Percentiles rank a stretch among this genome's conserved stretches.
phyloP scores from a whole-genome alignment of 2,888 invertebrate genomes.

The Periphyllus acericola region DNA sequence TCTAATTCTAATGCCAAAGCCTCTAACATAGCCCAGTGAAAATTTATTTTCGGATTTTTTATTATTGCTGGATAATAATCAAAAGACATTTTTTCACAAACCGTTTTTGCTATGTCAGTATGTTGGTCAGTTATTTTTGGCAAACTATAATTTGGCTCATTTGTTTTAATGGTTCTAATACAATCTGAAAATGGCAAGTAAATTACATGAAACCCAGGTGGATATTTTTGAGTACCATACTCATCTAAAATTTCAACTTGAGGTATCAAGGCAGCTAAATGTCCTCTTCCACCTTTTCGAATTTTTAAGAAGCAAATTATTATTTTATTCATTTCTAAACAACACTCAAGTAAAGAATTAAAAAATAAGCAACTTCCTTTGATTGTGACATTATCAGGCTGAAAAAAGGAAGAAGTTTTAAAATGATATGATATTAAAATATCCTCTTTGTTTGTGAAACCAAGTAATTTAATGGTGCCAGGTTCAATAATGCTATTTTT shows the following conservation, averaged over 20 bases:
- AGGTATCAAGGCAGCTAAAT: slow-evolving; percentile 59
- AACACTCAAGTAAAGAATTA: slow-evolving; percentile 35
- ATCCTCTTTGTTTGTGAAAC: slow-evolving; percentile 57
- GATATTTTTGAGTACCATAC: slow-evolving; percentile 32
- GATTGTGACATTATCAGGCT: slow-evolving; percentile 44
- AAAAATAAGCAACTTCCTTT: slow-evolving; percentile 60
- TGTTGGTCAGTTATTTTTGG: slow-evolving; percentile 15
- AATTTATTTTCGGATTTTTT: slow-evolving; percentile 62
- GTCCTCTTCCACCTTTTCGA: slow-evolving; percentile 43
- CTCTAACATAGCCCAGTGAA: slow-evolving; percentile 63
- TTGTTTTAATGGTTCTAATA: slow-evolving; percentile 39
- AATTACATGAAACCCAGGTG: slow-evolving; percentile 62
- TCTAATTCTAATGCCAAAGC: slow-evolving; percentile 60
- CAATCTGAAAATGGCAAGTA: slow-evolving; percentile 63
- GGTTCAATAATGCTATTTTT: slow-evolving; percentile 31
- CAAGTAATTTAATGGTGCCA: slow-evolving; percentile 59
- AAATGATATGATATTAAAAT: slow-evolving; percentile 50
- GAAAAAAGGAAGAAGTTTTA: slow-evolving; percentile 56
- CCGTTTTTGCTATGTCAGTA: slow-evolving; percentile 21
- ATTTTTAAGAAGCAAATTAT: slow-evolving; percentile 58
- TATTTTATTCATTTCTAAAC: slow-evolving; percentile 60
- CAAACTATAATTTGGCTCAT: not conserved
- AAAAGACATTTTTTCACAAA: slow-evolving; percentile 58
- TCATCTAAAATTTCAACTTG: slow-evolving; percentile 50
- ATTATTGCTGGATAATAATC: slow-evolving; percentile 54